Percentiles rank a stretch among this genome's conserved stretches.
Conservation (phyloP, 2,888 invertebrate genomes). For the Hypomecis punctinalis region DNA sequence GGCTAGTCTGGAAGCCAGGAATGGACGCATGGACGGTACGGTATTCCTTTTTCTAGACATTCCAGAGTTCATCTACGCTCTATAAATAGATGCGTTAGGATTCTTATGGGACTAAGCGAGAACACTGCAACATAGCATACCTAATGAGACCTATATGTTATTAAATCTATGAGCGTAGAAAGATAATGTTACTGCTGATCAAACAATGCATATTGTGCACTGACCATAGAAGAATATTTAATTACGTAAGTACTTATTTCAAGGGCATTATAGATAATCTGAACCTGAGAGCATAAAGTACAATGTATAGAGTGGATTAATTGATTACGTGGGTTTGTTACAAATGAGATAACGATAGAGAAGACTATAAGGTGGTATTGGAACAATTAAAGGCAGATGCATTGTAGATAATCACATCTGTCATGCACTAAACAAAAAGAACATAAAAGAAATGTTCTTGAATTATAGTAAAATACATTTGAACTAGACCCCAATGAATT, state of each 20-base stretch:
- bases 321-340: background rate
- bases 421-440: too few species aligned
- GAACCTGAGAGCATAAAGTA: background rate
- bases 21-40: slow-evolving; percentile 21
- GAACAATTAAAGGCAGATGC: too few species aligned
- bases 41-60: slow-evolving; percentile 30
- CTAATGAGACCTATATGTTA: slow-evolving; percentile 33
- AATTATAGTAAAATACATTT: too few species aligned
- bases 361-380: too few species aligned
- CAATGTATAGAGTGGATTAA: background rate
- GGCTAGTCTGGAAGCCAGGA: slow-evolving; percentile 22
- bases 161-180: slow-evolving; percentile 44
- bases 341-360: background rate
- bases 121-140: slow-evolving; percentile 38
- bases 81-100: slow-evolving; percentile 31
- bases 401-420: too few species aligned
- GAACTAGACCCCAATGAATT: too few species aligned
- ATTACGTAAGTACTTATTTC: slow-evolving; percentile 30
- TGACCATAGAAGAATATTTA: slow-evolving; percentile 38
- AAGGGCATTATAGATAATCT: slow-evolving; percentile 28
- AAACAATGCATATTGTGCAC: slow-evolving; percentile 42
- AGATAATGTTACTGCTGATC: slow-evolving; percentile 32
- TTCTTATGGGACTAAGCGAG: slow-evolving; percentile 34
- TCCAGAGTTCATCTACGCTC: slow-evolving; percentile 12
- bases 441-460: too few species aligned